Conservation (phyloP, 1,140 invertebrate species). For the Protaetia brevitarsis region DNA sequence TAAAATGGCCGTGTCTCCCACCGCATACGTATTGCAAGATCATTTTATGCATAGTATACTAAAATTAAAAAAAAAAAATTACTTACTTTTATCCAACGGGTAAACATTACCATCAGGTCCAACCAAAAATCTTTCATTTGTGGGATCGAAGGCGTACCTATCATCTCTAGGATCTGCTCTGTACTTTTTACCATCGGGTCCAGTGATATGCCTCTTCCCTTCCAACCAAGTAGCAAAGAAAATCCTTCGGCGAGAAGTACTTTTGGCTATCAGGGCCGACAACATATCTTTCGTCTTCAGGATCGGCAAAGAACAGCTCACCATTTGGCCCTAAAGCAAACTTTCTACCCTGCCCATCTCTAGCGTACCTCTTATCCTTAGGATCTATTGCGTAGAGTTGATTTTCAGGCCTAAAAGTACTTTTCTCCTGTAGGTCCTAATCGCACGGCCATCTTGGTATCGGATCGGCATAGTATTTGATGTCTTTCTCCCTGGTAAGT, state of each 20-base stretch:
- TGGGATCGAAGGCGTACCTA: background rate
- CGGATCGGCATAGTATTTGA: background rate
- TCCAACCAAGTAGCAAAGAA: background rate
- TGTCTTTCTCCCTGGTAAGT: background rate
- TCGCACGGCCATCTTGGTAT: background rate
- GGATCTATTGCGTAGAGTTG: background rate
- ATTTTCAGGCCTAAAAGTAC: background rate
- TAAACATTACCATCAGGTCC: background rate
- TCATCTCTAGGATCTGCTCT: background rate
- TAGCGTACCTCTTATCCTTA: background rate
- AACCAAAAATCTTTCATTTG: background rate
- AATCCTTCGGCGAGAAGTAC: background rate
- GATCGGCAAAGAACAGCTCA: background rate
- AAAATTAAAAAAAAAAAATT: too few relatives aligned
- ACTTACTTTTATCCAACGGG: background rate
- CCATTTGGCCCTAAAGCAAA: background rate
- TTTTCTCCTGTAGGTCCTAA: background rate
- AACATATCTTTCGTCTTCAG: background rate
- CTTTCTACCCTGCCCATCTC: background rate
- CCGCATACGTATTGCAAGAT: too few relatives aligned
- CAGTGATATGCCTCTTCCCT: background rate
- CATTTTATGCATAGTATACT: too few relatives aligned
- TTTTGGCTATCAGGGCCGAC: background rate
- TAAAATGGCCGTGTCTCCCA: too few relatives aligned
- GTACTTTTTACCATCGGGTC: background rate